phyloP scores from a whole-genome alignment of 2,888 invertebrate species.

The Allolobophora icterica region DNA sequence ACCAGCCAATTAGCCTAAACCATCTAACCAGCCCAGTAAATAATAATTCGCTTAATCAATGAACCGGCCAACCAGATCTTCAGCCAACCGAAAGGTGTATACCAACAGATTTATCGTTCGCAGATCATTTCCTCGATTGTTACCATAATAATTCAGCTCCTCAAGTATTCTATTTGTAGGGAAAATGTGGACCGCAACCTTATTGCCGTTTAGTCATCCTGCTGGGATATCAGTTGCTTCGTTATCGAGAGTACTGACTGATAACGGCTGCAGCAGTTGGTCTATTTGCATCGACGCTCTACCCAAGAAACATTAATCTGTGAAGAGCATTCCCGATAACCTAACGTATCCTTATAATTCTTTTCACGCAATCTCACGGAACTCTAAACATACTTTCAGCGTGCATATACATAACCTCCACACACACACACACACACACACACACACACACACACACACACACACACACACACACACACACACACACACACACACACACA shows the following conservation, averaged over 20 bases:
- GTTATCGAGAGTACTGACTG: too few relatives aligned
- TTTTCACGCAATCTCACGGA: not conserved
- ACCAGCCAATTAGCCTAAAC: too few relatives aligned
- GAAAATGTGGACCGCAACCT: too few relatives aligned
- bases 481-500: too few relatives aligned
- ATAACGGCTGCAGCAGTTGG: not conserved
- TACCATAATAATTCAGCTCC: not conserved
- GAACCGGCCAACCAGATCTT: not conserved
- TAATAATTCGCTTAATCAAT: too few relatives aligned
- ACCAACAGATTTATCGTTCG: not conserved
- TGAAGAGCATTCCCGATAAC: not conserved
- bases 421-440: too few relatives aligned
- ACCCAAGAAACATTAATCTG: not conserved
- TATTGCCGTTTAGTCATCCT: not conserved
- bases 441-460: too few relatives aligned
- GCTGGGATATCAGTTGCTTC: not conserved
- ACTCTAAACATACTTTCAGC: not conserved
- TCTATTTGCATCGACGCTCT: not conserved
- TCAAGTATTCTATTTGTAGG: not conserved
- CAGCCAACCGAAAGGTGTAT: not conserved
- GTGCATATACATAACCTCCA: not conserved
- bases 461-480: too few relatives aligned
- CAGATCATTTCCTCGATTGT: not conserved
- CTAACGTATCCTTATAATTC: not conserved
- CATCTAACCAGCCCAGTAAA: too few relatives aligned